These are phyloP conservation scores for Ochotona curzoniae DNA, from an alignment of 2,113 vertebrate genomes.

Conservation along the genomic window DNA sequence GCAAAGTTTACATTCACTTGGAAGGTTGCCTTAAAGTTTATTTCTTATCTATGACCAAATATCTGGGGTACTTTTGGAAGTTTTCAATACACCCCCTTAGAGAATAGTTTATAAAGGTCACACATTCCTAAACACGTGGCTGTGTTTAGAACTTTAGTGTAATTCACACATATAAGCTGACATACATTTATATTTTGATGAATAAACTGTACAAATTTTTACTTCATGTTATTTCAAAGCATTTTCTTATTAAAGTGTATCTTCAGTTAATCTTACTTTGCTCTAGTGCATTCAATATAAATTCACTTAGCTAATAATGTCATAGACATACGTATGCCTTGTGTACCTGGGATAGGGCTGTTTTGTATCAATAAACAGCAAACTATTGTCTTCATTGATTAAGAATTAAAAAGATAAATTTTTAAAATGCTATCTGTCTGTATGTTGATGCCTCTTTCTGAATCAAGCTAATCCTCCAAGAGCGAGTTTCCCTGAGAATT, in stretches of 20 bases:
- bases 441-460: constrained; percentile 30
- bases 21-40: constrained; percentile 77
- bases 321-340: constrained; percentile 64
- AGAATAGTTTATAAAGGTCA: constrained; percentile 19
- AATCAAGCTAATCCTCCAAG: constrained; percentile 50
- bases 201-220: constrained; percentile 69
- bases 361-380: constrained; percentile 60
- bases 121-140: constrained; percentile 25
- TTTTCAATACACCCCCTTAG: constrained; percentile 56
- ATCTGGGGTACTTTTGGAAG: constrained; percentile 69
- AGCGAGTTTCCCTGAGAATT: not conserved
- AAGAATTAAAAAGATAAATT: constrained; percentile 52
- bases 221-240: constrained; percentile 69
- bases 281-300: constrained; percentile 63
- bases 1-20: constrained; percentile 73
- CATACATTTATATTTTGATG: constrained; percentile 67
- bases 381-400: constrained; percentile 64
- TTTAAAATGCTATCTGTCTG: constrained; percentile 4
- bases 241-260: constrained; percentile 68
- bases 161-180: constrained; percentile 60
- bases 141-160: constrained; percentile 51
- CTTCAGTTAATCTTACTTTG: constrained; percentile 77
- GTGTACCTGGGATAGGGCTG: constrained; percentile 68
- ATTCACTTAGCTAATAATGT: constrained; percentile 65
- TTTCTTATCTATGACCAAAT: constrained; percentile 71